Evolutionary conservation across 2,113 vertebrate genomes (phyloP), one percentile per base, ranked within the genome.

Genomic region (Gopherus evgoodei): DNA sequence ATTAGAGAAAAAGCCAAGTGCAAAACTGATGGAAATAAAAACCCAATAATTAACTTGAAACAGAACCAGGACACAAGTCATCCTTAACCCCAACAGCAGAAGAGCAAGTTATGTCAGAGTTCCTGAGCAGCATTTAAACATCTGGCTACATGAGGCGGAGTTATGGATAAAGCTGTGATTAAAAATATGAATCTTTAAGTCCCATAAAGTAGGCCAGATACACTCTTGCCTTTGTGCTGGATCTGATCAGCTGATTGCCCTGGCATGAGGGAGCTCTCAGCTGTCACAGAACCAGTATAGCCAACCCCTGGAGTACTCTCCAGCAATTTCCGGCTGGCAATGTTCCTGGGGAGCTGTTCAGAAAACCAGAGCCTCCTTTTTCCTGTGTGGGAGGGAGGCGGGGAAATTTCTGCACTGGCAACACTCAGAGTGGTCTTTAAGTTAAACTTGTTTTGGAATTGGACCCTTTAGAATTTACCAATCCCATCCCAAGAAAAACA

Each of bases 41-140:
- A 91, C 2, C 81, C 94, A 95, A 80, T 50, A 29, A 84, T 75
- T 27, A 2, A 93, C 49, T 22, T 29, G 3, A 81, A 95, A 83
- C 24, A 89, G 1, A 3, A 56, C 54, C 27, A 89, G 86, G 94
- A 53, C 2, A 2, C 0, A 56, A 54, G 76, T 57, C 25, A 27
- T 27, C 80, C 84, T 38, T 54, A 90, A 54, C 47, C 47, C 47
- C 47, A 49, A 49, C 47, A 49, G 47, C 47, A 49, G 47, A 49
- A 49, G 47, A 49, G 47, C 47, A 49, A 49, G 47, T 53, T 54
- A 83, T 2, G 14, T 65, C 65, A 31, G 75, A 29, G 17, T 62
- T 27, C 16, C 49, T 19, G 52, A 83, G 13, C 10, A 44, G 81
- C 57, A 83, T 11, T 81, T 69, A 9, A 85, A 17, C 44, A 83